A percentile compares a stretch with the other conserved stretches of the same genome.
phyloP scores from a whole-genome alignment of 2,888 invertebrate species.

The Petrophora chlorosata region DNA sequence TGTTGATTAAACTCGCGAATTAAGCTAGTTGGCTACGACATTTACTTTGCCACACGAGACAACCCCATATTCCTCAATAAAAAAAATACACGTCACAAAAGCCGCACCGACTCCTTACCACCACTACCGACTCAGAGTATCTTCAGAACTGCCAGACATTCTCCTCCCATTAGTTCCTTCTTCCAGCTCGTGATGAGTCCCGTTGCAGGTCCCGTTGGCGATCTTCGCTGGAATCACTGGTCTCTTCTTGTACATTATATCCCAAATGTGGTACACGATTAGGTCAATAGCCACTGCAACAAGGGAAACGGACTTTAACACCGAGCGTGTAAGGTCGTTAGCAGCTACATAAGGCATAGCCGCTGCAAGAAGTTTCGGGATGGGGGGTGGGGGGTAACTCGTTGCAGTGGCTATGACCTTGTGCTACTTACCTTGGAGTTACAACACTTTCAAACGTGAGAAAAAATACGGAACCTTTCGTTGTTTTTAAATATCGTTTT shows the following conservation, averaged over 20 bases:
- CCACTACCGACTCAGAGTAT: constrained; percentile 78
- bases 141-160: constrained; percentile 77
- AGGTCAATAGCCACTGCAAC: constrained; percentile 99
- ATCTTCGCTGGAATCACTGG: constrained; percentile 45
- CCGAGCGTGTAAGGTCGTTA: constrained; percentile 28
- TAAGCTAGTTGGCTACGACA: not conserved
- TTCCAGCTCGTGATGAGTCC: constrained; percentile 61
- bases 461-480: not conserved
- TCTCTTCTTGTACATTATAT: constrained; percentile 89
- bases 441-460: constrained; percentile 1
- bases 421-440: constrained; percentile 55
- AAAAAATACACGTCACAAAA: constrained; percentile 8
- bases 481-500: no score
- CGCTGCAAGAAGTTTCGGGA: constrained; percentile 65
- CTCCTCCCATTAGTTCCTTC: constrained; percentile 57
- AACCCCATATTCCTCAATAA: not conserved
- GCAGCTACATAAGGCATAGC: constrained; percentile 83
- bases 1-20: no score
- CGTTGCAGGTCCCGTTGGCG: constrained; percentile 69
- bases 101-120: constrained; percentile 1
- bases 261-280: constrained; percentile 99
- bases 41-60: not conserved
- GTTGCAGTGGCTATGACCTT: constrained; percentile 83
- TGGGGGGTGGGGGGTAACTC: constrained; percentile 49
- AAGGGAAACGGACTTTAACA: constrained; percentile 78